Conservation (phyloP, 1,140 invertebrate species). For the Drosophila athabasca region DNA sequence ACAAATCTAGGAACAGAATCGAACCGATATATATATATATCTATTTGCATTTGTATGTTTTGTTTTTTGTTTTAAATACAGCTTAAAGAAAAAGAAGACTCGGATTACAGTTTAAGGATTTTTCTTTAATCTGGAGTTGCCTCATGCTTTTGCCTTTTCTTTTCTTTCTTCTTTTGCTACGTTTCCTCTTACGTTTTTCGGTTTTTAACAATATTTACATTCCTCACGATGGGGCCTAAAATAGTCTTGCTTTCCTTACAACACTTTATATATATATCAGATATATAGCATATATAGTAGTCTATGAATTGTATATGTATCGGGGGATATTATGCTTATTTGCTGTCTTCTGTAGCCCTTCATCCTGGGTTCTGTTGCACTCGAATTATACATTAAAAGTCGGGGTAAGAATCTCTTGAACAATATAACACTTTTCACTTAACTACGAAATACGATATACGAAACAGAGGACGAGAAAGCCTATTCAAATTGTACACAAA, state of each 20-base stretch:
- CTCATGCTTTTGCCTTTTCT: conserved; percentile 16
- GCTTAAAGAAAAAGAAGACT: conserved; percentile 32
- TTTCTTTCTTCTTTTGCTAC: not conserved
- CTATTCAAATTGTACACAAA: conserved; percentile 65
- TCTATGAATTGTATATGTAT: conserved; percentile 37
- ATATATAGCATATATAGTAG: conserved; percentile 48
- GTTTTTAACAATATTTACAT: conserved; percentile 75
- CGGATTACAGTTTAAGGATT: conserved; percentile 49
- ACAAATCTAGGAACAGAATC: conserved; percentile 55
- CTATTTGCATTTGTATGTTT: not conserved
- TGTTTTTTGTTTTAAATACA: not conserved
- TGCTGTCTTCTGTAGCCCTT: not conserved
- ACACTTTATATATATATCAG: conserved; percentile 56
- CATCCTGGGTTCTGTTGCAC: not conserved
- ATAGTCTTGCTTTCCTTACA: conserved; percentile 63
- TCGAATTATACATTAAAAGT: conserved; percentile 49
- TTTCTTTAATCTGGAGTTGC: conserved; percentile 60
- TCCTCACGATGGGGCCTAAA: conserved; percentile 47
- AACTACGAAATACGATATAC: conserved; percentile 58
- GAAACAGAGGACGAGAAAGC: conserved; percentile 16
- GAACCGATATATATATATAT: conserved; percentile 24
- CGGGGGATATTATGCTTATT: conserved; percentile 27
- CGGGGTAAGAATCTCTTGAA: conserved; percentile 48
- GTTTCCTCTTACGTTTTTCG: conserved; percentile 20
- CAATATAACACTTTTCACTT: conserved; percentile 61